Evolutionary conservation across 2,797 vertebrate species (phyloP).

Genomic region (Balearica regulorum): DNA sequence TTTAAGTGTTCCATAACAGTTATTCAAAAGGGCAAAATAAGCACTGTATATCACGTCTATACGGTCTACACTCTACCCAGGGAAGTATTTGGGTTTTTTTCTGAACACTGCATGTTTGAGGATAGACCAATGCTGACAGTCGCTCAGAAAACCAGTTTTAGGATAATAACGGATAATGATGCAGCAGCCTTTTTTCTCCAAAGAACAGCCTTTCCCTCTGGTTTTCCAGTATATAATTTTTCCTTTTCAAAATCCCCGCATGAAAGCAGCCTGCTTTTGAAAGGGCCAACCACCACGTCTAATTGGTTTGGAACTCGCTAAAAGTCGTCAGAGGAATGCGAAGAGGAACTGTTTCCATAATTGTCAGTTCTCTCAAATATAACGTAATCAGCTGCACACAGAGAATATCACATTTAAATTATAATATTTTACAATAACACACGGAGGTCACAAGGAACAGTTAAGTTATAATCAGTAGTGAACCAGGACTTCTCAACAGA

Average conservation of each 20-base stretch:
- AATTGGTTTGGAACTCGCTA: not conserved
- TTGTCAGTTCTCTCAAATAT: not conserved
- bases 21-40: not conserved
- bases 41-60: not conserved
- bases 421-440: not conserved
- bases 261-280: not conserved
- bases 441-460: not conserved
- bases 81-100: accelerated
- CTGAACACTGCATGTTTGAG: not conserved
- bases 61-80: not conserved
- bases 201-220: not conserved
- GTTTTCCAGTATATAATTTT: not conserved
- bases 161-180: not conserved
- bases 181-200: not conserved
- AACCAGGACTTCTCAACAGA: not conserved
- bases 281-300: not conserved
- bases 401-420: not conserved
- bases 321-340: not conserved
- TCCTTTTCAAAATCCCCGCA: not conserved
- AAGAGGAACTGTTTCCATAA: not conserved
- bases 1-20: not conserved
- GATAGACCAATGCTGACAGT: not conserved
- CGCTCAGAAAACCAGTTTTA: not conserved
- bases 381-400: not conserved
- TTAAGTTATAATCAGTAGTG: not conserved